Evolutionary conservation across 2,797 vertebrate genomes (phyloP).

Genomic region (Amphiprion clarkii): DNA sequence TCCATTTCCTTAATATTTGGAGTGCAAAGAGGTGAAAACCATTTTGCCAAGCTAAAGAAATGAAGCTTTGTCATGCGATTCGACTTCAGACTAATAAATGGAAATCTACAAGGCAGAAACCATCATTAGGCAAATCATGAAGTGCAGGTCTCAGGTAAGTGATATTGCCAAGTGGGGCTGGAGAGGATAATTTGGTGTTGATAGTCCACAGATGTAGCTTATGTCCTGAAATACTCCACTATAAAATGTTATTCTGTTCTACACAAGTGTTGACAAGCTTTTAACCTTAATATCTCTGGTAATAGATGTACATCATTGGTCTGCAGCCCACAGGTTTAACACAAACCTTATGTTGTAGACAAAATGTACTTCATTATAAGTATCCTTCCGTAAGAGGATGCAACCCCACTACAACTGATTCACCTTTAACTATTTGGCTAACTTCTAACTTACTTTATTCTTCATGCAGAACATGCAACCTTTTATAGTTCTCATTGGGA

Average conservation of each 20-base stretch:
- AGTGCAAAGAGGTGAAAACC: slow-evolving; percentile 54
- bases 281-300: slow-evolving; percentile 25
- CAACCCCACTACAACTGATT: slow-evolving; percentile 3
- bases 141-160: slow-evolving; percentile 31
- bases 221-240: slow-evolving; percentile 16
- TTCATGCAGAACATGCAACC: slow-evolving; percentile 24
- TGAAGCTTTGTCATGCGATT: slow-evolving; percentile 46
- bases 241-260: not conserved
- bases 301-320: slow-evolving; percentile 17
- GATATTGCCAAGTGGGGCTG: slow-evolving; percentile 46
- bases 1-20: slow-evolving; percentile 68
- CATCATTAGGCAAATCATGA: slow-evolving; percentile 41
- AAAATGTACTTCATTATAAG: not conserved
- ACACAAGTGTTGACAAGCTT: slow-evolving; percentile 34
- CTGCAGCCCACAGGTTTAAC: slow-evolving; percentile 27
- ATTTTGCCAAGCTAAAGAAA: slow-evolving; percentile 59
- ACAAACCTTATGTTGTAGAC: slow-evolving; percentile 16
- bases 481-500: slow-evolving; percentile 27
- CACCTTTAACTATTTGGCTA: slow-evolving; percentile 3
- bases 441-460: slow-evolving; percentile 16
- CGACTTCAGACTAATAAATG: slow-evolving; percentile 60
- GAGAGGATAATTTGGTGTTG: slow-evolving; percentile 38
- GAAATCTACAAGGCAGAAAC: slow-evolving; percentile 26
- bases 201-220: slow-evolving; percentile 48
- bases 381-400: not conserved